Evolutionary conservation across 2,797 vertebrate genomes (phyloP), one percentile per base, ranked within the genome.

Genomic region (Epinephelus awoara): DNA sequence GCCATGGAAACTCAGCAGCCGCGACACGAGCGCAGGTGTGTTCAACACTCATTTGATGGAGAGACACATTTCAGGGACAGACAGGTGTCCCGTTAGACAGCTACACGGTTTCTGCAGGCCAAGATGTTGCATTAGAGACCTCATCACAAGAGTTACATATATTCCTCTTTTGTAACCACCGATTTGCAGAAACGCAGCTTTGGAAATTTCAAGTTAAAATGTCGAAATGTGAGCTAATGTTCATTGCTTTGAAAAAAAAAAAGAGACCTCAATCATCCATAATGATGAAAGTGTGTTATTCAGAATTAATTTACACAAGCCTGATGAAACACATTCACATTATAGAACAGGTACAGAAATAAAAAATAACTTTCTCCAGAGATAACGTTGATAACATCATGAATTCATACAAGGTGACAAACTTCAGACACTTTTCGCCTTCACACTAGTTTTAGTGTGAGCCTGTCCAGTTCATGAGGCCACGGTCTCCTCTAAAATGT

Each of bases 401-500:
- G 77, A 89, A 75, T 85, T 84, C 18, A 84, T 61, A 86, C 51
- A 70, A 67, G 69, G 65, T 71, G 59, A 82, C n/a, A 85, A 55
- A 82, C 34, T 49, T 49, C 47, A 82, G 50, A 90, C 56, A 83
- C 72, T 77, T 83, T 63, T 34, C 34, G 65, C 61, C 63, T 57
- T 82, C 71, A 89, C 72, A 80, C 59, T 68, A 77, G 54, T 55
- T 68, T 85, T 80, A 75, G 79, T 78, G 67, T 44, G 72, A 72
- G 47, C 29, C 18, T 71, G 49, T 66, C 40, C 78, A 81, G 54
- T 88, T 71, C 66, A 80, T 17, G 42, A 68, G 73, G 80, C 56
- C 70, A 83, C 59, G 84, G 66, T 79, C 49, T 86, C 27, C 68
- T 86, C 75, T 85, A 77, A 78, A 82, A 84, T 88, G 65, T 91